A percentile compares a stretch with the other conserved stretches of the same genome.
These are phyloP conservation scores for Mycetomoellerius zeteki DNA, from an alignment of 1,140 invertebrate genomes.

Conservation along the genomic window DNA sequence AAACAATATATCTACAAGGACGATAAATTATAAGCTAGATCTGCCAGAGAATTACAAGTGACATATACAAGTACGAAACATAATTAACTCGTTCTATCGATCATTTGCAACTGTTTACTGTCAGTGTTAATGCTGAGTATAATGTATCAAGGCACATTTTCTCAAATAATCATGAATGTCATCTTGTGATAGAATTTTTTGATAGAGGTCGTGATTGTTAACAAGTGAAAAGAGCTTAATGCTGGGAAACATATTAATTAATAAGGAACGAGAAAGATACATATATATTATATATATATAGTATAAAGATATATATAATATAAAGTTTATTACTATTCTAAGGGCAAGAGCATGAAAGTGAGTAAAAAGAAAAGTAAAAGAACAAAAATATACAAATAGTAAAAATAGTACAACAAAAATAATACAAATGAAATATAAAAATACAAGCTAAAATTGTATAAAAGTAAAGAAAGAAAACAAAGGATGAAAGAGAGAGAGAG, in stretches of 20 bases:
- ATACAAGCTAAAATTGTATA: too few relatives aligned
- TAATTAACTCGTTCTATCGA: slow-evolving; percentile 33
- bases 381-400: too few relatives aligned
- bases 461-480: too few relatives aligned
- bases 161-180: not conserved
- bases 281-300: too few relatives aligned
- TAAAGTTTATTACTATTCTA: too few relatives aligned
- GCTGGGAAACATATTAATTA: slow-evolving; percentile 17
- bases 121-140: slow-evolving; percentile 18
- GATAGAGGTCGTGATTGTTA: not conserved
- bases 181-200: not conserved
- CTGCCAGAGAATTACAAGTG: not conserved
- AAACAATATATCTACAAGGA: not conserved
- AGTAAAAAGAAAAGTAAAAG: too few relatives aligned
- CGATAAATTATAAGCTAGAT: slow-evolving; percentile 14
- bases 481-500: not conserved
- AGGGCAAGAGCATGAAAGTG: too few relatives aligned
- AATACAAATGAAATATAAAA: too few relatives aligned
- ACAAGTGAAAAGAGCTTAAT: not conserved
- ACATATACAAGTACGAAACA: not conserved
- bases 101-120: slow-evolving; percentile 1
- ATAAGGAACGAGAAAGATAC: not conserved
- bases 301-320: too few relatives aligned
- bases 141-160: not conserved
- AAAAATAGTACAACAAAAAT: too few relatives aligned